phyloP scores from a whole-genome alignment of 2,888 invertebrate species.

The Leistus spinibarbis region DNA sequence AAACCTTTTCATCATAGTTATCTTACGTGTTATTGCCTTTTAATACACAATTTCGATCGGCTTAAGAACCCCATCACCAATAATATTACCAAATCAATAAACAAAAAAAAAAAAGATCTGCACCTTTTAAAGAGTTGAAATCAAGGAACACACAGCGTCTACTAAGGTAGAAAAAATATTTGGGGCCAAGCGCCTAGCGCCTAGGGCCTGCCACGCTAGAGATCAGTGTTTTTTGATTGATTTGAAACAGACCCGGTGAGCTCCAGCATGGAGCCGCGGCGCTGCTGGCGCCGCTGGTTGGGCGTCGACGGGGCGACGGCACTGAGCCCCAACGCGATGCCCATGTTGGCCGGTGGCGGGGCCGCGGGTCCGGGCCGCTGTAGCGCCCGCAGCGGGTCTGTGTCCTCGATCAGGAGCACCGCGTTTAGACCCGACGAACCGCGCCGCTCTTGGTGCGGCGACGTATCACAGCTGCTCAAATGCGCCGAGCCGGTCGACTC shows the following conservation, averaged over 20 bases:
- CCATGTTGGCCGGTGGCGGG: constrained; percentile 62
- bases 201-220: not conserved
- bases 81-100: not conserved
- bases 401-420: constrained; percentile 66
- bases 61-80: no score
- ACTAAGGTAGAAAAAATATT: not conserved
- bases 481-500: constrained; percentile 79
- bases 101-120: not conserved
- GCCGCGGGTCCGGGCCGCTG: constrained; percentile 44
- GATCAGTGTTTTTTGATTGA: not conserved
- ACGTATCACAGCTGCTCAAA: constrained; percentile 55
- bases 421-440: constrained; percentile 53
- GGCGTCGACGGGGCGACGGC: constrained; percentile 60
- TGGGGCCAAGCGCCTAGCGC: not conserved
- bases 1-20: no score
- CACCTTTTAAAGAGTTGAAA: not conserved
- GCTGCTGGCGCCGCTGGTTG: constrained; percentile 70
- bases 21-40: no score
- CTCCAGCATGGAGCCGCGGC: constrained; percentile 83
- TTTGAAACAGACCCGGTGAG: constrained; percentile 70
- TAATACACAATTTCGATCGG: no score
- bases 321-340: constrained; percentile 43
- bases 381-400: constrained; percentile 53
- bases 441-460: constrained; percentile 56
- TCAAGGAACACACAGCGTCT: not conserved